Conservation (phyloP, 2,113 vertebrate genomes). For the Aegotheles bennettii region DNA sequence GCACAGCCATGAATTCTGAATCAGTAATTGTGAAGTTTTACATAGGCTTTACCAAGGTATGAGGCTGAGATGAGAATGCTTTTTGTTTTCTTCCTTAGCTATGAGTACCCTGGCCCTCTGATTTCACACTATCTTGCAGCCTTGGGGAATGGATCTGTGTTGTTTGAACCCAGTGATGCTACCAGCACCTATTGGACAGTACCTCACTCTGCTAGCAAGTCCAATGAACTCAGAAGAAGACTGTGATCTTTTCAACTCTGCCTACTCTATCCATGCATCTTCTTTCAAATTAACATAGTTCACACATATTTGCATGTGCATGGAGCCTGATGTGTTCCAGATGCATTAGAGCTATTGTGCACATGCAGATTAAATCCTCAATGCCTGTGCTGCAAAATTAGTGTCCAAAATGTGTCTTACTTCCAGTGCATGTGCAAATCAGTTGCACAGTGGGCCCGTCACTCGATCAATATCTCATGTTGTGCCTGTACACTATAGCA, state of each 20-base stretch:
- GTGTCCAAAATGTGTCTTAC: neutral
- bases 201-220: neutral
- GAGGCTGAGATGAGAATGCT: neutral
- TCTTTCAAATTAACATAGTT: neutral
- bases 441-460: neutral
- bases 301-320: neutral
- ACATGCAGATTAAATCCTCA: neutral
- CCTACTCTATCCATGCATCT: neutral
- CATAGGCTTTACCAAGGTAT: neutral
- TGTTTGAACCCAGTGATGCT: neutral
- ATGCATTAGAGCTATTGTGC: neutral
- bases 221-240: neutral
- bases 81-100: neutral
- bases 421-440: neutral
- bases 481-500: neutral
- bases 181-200: neutral
- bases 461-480: neutral
- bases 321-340: neutral
- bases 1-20: neutral
- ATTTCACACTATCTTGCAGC: neutral
- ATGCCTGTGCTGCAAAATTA: neutral
- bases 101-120: neutral
- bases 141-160: neutral
- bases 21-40: neutral
- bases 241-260: neutral